phyloP scores from a whole-genome alignment of 2,113 vertebrate genomes.

The Oenanthe oenanthe region DNA sequence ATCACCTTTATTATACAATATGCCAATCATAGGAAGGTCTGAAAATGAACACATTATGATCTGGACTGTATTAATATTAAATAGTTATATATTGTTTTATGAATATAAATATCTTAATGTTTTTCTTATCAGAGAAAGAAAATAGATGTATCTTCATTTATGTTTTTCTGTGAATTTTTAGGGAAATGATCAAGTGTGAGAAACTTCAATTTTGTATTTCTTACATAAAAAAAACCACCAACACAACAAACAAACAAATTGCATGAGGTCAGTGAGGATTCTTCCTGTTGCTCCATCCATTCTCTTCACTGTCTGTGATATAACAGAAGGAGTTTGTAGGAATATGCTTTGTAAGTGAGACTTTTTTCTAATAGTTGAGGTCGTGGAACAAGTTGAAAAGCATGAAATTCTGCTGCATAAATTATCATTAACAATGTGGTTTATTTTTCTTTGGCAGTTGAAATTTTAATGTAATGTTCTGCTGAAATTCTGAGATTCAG shows the following conservation, averaged over 20 bases:
- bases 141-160: neutral
- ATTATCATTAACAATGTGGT: conserved; percentile 36
- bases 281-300: neutral
- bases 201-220: neutral
- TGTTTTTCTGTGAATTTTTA: neutral
- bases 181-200: neutral
- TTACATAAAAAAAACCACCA: neutral
- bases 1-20: neutral
- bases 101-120: neutral
- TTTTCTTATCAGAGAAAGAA: neutral
- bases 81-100: neutral
- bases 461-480: conserved; percentile 52
- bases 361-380: neutral
- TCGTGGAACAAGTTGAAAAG: neutral
- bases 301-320: neutral
- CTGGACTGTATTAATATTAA: neutral
- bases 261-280: neutral
- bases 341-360: neutral
- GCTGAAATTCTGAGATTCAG: conserved; percentile 33
- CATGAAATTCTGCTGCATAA: conserved; percentile 40
- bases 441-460: conserved; percentile 47
- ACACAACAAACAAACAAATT: neutral
- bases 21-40: neutral
- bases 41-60: neutral
- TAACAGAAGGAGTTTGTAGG: neutral